Evolutionary conservation across 2,888 invertebrate species (phyloP), one percentile per base, ranked within the genome.

Genomic region (Aricia artaxerxes): DNA sequence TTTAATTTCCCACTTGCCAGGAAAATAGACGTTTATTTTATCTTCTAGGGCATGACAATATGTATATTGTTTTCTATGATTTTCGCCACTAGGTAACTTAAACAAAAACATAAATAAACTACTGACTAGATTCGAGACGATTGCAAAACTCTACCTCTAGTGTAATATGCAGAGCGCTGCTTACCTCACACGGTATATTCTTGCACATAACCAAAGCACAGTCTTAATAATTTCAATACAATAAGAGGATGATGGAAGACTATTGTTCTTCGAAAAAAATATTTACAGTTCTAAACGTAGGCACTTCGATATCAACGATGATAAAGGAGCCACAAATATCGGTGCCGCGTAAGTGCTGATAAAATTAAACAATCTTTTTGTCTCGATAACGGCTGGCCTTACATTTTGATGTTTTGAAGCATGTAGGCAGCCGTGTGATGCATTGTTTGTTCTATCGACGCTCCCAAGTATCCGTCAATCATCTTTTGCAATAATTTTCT

Each of bases 291-390:
- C 40, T 13, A 73, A 75, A 49, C 49, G 53, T 76, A 57, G 49
- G 16, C 49, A 57, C 76, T 35, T 38, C 78, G 80, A 79, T 81
- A 80, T 77, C 44, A 64, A 64, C 80, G 78, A 83, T 82, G 84
- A 76, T 76, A 76, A 76, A 57, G 81, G 81, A 78, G 82, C 81
- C 80, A 81, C 80, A 83, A 84, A 85, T 85, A 83, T 85, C 83
- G 82, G 83, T 86, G 88, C 85, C 83, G 83, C 83, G 81, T 81
- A 84, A 86, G 86, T 85, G 85, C 83, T 86, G 89, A 88, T 88
- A 88, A 84, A 80, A 72, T 75, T 80, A 44, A 75, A 75, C 78
- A 73, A 81, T 80, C 78, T 80, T 80, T 79, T 80, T 73, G 73
- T 76, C 57, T 38, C 40, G 78, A 81, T 82, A 80, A 80, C 13